Conservation (phyloP, 2,113 vertebrate genomes). For the Lamprotornis superbus region DNA sequence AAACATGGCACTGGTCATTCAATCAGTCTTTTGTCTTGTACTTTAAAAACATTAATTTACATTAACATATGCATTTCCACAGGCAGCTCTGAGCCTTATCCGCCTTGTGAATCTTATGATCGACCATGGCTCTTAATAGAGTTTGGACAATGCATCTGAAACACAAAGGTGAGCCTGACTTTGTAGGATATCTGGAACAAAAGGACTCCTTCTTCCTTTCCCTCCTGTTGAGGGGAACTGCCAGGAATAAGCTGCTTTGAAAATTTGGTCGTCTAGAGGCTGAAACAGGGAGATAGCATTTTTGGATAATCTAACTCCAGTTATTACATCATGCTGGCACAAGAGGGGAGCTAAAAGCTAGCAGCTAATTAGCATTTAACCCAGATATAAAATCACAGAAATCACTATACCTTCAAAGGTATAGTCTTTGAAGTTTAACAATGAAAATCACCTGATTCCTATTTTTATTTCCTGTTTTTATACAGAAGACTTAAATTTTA, state of each 20-base stretch:
- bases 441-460: neutral
- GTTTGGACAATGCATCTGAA: neutral
- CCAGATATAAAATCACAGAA: neutral
- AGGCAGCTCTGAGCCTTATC: neutral
- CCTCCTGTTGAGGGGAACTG: rapidly evolving
- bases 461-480: constrained; percentile 7
- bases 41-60: neutral
- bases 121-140: neutral
- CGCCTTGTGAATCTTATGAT: neutral
- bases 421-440: neutral
- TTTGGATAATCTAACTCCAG: neutral
- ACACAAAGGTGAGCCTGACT: neutral
- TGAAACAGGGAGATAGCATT: neutral
- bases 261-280: neutral
- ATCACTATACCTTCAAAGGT: neutral
- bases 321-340: neutral
- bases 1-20: neutral
- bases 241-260: neutral
- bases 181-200: neutral
- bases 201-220: neutral
- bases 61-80: neutral
- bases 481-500: constrained; percentile 3
- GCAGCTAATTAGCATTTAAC: neutral
- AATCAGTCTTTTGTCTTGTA: neutral
- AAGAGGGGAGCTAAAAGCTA: neutral